Conservation (phyloP, 2,888 invertebrate species). For the Dorcus hopei region DNA sequence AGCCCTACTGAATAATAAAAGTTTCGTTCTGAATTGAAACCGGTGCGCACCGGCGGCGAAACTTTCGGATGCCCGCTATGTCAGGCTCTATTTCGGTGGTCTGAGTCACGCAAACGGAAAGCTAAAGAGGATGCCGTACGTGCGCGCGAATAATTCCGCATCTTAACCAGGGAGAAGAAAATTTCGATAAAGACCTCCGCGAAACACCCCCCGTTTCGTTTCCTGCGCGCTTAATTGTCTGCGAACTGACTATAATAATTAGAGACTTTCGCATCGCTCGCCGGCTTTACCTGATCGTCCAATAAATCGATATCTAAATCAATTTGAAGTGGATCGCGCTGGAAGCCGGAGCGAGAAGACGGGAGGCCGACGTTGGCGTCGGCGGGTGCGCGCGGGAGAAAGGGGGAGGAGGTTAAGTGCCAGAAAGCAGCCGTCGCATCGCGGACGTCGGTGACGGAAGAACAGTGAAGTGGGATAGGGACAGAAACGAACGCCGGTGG, state of each 20-base stretch:
- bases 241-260: conserved; percentile 1
- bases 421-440: conserved; percentile 37
- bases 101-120: too few species aligned
- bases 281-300: conserved; percentile 13
- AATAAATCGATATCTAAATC: conserved; percentile 31
- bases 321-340: conserved; percentile 31
- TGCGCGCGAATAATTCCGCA: too few species aligned
- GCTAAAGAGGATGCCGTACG: too few species aligned
- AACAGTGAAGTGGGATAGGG: conserved; percentile 13
- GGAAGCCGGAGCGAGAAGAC: conserved; percentile 20
- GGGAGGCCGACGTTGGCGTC: conserved; percentile 30
- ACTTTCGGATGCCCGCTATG: too few species aligned
- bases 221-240: not conserved
- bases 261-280: not conserved
- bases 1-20: too few species aligned
- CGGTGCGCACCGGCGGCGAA: too few species aligned
- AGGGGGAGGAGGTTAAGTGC: conserved; percentile 32
- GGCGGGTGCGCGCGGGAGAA: conserved; percentile 23
- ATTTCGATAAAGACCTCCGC: not conserved
- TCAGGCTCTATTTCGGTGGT: too few species aligned
- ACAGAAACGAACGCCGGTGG: conserved; percentile 21
- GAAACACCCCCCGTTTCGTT: not conserved
- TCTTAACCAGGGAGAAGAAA: not conserved
- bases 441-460: conserved; percentile 33
- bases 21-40: too few species aligned